These are phyloP conservation scores for Arizona elegans DNA, from an alignment of 2,113 vertebrate genomes.

Conservation along the genomic window DNA sequence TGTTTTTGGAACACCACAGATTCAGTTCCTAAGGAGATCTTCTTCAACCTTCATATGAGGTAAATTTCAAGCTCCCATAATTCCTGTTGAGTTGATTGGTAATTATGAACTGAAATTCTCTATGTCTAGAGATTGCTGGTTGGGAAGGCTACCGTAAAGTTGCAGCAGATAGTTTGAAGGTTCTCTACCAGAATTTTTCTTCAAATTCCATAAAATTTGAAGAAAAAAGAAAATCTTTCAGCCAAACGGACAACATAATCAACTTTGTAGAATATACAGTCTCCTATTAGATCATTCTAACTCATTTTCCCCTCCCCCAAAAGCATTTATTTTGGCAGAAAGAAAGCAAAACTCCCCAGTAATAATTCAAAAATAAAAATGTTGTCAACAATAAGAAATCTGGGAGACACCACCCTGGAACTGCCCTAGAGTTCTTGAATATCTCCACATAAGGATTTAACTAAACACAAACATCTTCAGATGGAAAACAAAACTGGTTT, in stretches of 20 bases:
- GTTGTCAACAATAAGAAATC: not conserved
- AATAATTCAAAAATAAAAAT: not conserved
- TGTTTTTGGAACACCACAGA: not conserved
- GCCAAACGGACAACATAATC: not conserved
- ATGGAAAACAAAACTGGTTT: conserved; percentile 11
- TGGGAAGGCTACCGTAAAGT: not conserved
- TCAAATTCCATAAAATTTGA: not conserved
- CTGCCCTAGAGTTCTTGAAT: conserved; percentile 9
- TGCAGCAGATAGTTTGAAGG: not conserved
- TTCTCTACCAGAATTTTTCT: not conserved
- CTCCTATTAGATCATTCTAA: not conserved
- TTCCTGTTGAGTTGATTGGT: not conserved
- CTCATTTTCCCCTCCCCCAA: not conserved
- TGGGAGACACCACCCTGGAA: not conserved
- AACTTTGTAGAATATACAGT: not conserved
- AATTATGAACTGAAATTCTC: not conserved
- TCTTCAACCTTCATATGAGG: not conserved
- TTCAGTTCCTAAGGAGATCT: not conserved
- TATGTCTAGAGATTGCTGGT: not conserved
- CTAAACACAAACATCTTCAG: conserved; percentile 12
- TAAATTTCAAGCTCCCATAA: not conserved
- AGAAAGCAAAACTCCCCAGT: not conserved
- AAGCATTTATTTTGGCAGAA: not conserved
- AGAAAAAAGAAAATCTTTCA: not conserved
- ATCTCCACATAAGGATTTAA: not conserved